These are phyloP conservation scores for Austrofundulus limnaeus DNA, from an alignment of 2,113 vertebrate genomes.

Conservation along the genomic window DNA sequence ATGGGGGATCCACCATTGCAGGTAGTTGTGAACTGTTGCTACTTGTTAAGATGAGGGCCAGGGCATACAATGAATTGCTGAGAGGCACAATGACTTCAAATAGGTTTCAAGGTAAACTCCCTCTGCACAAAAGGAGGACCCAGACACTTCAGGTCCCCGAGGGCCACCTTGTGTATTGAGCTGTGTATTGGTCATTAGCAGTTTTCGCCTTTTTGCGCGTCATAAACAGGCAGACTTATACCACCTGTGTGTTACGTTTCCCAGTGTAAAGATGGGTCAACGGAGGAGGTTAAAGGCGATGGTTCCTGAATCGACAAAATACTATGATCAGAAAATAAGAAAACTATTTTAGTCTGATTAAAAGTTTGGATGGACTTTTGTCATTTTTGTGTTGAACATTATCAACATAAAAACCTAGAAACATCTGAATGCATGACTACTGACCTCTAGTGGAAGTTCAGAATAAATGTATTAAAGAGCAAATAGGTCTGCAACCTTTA, in stretches of 20 bases:
- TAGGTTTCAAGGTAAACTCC: constrained; percentile 78
- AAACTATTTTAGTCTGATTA: neutral
- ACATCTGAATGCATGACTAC: constrained; percentile 12
- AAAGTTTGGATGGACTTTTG: neutral
- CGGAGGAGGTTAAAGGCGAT: constrained; percentile 30
- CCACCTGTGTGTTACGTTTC: constrained; percentile 59
- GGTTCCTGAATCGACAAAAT: constrained; percentile 43
- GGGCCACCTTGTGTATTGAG: constrained; percentile 73
- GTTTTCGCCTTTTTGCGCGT: constrained; percentile 46
- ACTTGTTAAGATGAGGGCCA: constrained; percentile 76
- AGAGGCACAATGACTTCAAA: constrained; percentile 83
- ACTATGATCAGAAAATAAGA: constrained; percentile 1
- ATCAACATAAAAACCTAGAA: constrained; percentile 1
- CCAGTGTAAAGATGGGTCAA: constrained; percentile 56
- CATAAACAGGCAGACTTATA: constrained; percentile 72
- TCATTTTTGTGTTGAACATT: neutral
- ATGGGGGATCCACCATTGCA: constrained; percentile 74
- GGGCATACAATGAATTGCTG: constrained; percentile 73
- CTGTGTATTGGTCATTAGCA: constrained; percentile 76
- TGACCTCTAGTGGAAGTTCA: constrained; percentile 57
- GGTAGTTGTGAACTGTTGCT: constrained; percentile 82
- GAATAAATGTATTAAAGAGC: constrained; percentile 1
- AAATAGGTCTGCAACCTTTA: too few species aligned
- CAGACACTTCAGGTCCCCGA: constrained; percentile 55
- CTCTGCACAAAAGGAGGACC: constrained; percentile 55